Evolutionary conservation across 1,140 invertebrate genomes (phyloP).

Genomic region (Mizuhopecten yessoensis): DNA sequence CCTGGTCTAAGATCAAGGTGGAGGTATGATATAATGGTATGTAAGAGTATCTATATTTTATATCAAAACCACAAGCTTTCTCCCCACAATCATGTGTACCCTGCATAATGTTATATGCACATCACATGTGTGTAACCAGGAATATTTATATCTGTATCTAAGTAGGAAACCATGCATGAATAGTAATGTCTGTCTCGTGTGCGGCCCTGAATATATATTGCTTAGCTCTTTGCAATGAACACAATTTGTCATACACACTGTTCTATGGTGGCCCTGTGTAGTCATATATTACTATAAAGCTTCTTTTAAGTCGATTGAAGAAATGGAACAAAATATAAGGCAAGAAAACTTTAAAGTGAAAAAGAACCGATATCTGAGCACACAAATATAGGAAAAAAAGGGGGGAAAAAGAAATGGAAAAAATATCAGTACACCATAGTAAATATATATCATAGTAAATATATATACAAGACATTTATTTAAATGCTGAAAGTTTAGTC

Average conservation of each 20-base stretch:
- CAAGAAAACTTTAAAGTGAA: too few relatives aligned
- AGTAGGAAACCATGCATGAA: neutral
- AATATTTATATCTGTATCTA: neutral
- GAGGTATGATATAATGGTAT: neutral
- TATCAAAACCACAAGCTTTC: neutral
- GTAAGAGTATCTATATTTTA: neutral
- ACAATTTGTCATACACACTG: too few relatives aligned
- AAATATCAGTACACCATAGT: too few relatives aligned
- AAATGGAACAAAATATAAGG: too few relatives aligned
- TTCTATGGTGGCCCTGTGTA: too few relatives aligned
- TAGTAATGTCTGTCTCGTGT: neutral
- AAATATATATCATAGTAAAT: too few relatives aligned
- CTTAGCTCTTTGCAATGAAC: neutral
- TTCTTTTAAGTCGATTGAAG: too few relatives aligned
- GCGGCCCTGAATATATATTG: neutral
- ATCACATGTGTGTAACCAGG: neutral
- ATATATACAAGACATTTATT: too few relatives aligned
- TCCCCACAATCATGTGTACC: neutral
- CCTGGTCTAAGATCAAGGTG: neutral
- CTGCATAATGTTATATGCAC: neutral
- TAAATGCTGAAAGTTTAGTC: too few relatives aligned
- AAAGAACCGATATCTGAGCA: too few relatives aligned
- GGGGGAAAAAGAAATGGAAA: too few relatives aligned
- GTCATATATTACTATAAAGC: neutral
- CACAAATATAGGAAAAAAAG: too few relatives aligned